Percentiles rank a stretch among this genome's conserved stretches.
Evolutionary conservation across 2,797 vertebrate genomes (phyloP).

Genomic region (Poecilia picta): DNA sequence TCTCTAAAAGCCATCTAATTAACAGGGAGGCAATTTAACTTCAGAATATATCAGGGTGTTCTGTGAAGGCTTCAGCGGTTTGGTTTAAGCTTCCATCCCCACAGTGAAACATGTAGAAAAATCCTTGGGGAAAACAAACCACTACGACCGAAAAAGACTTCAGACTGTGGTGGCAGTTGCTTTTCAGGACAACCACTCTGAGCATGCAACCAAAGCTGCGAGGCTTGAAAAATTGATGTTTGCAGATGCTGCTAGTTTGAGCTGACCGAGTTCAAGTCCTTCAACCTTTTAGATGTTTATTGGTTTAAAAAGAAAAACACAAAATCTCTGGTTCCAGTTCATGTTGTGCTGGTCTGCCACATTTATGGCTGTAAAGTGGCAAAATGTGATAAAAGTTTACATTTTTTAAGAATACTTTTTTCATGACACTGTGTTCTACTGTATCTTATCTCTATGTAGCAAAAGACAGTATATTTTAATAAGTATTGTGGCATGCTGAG

Average conservation of each 20-base stretch:
- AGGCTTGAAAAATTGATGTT: background rate
- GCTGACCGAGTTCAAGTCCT: background rate
- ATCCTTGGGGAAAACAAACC: background rate
- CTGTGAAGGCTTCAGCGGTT: too few relatives aligned
- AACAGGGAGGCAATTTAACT: background rate
- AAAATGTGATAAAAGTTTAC: background rate
- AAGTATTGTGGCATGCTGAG: conserved; percentile 12
- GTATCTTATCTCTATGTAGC: conserved; percentile 17
- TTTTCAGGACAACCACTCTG: too few relatives aligned
- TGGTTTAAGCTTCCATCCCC: background rate
- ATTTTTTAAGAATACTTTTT: background rate
- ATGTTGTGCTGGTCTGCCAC: background rate
- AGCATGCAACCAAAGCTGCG: background rate
- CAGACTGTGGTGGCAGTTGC: background rate
- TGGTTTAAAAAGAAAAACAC: background rate
- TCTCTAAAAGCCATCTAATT: background rate
- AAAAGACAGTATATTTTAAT: conserved; percentile 23
- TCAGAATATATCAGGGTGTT: background rate
- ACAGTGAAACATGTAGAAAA: background rate
- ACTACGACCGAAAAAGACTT: background rate
- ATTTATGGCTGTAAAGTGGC: background rate
- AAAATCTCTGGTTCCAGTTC: background rate
- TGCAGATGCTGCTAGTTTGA: background rate
- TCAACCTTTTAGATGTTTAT: background rate
- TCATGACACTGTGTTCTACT: background rate